Evolutionary conservation across 2,888 invertebrate genomes (phyloP), one percentile per base, ranked within the genome.

Genomic region (Zelleria hepariella): DNA sequence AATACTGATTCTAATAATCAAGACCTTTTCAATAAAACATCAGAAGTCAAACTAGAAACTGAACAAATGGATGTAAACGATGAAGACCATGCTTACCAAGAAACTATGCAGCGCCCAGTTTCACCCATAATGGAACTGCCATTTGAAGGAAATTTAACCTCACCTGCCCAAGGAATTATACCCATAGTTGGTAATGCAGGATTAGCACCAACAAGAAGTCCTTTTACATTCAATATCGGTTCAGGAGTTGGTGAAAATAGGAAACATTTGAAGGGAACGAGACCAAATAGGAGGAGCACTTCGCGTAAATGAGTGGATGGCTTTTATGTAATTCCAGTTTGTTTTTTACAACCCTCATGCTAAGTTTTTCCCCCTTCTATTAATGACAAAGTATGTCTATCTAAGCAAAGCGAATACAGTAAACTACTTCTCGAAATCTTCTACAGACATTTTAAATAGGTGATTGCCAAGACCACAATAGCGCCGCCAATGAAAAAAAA

Each of bases 41-140:
- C 21, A 52, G 24, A 27, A 7, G 23, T 21, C 6, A 6, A 53
- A 5, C 10, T 21, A 53, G 15, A 0, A 42, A 5, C 32, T 10
- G 73, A 69, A 58, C 51, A 66, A 58, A 77, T 77, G 72, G 75
- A 77, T 27, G 62, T 73, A 23, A 71, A 70, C 61, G 72, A 71
- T 49, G 49, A 49, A 18, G 49, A 49, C 2, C 10, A 49, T 7
- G 18, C 32, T 42, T 10, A 42, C 15, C 32, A 42, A 42, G 10
- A 42, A 15, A 15, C 15, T 42, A 32, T 32, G 32, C 32, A 42
- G 15, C 1, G 15, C 32, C 10, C 32, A 4, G 2, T 10, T 32
- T 1, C 32, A 42, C 32, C 15, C 10, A 3, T 5, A 3, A 42
- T 42, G 15, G 15, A 10, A 10, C 15, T 10, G 15, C 4, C 4